Evolutionary conservation across 2,797 vertebrate genomes (phyloP).

Genomic region (Lacerta bilineata): DNA sequence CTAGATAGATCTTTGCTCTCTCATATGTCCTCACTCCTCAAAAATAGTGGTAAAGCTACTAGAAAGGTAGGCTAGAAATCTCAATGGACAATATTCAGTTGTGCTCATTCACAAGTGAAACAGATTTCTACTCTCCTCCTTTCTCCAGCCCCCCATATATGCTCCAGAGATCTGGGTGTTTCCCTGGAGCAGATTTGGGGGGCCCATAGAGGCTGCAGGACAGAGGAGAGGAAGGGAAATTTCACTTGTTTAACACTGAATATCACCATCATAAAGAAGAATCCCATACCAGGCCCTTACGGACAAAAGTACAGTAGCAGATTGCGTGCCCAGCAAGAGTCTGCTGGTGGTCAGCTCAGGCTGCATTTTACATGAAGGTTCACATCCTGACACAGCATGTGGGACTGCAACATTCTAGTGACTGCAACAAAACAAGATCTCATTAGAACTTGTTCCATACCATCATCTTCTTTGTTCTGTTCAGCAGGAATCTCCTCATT

Average conservation of each 20-base stretch:
- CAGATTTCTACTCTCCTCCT: too few species aligned
- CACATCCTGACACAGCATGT: not conserved
- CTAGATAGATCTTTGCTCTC: not conserved
- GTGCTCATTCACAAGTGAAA: too few species aligned
- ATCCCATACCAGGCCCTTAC: not conserved
- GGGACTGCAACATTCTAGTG: slow-evolving; percentile 24
- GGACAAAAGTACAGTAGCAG: not conserved
- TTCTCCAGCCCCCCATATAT: too few species aligned
- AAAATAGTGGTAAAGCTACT: not conserved
- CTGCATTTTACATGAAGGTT: not conserved
- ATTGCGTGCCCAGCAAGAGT: not conserved
- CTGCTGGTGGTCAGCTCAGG: not conserved
- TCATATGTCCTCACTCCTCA: not conserved
- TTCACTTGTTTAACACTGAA: too few species aligned
- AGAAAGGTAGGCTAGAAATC: not conserved
- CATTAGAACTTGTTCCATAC: slow-evolving; percentile 62
- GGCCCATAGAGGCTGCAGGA: too few species aligned
- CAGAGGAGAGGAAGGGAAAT: too few species aligned
- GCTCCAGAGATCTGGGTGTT: too few species aligned
- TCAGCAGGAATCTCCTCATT: slow-evolving; percentile 35
- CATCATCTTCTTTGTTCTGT: slow-evolving; percentile 66
- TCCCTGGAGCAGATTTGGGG: too few species aligned
- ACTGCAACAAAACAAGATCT: slow-evolving; percentile 21
- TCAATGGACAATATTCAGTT: too few species aligned
- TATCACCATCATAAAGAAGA: too few species aligned